These are phyloP conservation scores for Selene dorsalis DNA, from an alignment of 2,797 vertebrate genomes.

Conservation along the genomic window DNA sequence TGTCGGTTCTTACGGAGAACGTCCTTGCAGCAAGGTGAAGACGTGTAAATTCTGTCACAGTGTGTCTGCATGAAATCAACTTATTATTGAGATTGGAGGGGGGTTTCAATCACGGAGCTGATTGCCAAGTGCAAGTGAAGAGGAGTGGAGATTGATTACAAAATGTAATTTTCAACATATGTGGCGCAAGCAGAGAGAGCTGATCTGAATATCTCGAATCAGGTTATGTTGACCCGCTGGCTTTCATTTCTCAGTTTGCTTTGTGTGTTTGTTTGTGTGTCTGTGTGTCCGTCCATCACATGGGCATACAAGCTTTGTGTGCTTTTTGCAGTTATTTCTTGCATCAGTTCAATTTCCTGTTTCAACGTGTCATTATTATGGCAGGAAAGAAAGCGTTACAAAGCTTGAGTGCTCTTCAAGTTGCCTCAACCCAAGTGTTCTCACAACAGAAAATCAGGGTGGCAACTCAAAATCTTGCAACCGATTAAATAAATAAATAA, in stretches of 20 bases:
- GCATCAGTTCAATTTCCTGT: conserved; percentile 41
- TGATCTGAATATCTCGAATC: conserved; percentile 53
- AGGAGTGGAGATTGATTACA: conserved; percentile 43
- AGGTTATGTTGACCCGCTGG: conserved; percentile 32
- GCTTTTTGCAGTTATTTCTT: conserved; percentile 21
- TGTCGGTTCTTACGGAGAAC: conserved; percentile 6
- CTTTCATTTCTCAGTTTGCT: conserved; percentile 43
- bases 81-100: conserved; percentile 56
- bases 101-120: conserved; percentile 34
- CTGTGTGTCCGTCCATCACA: neutral
- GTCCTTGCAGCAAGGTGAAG: conserved; percentile 72
- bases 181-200: conserved; percentile 12
- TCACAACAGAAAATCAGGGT: neutral
- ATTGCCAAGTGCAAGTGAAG: conserved; percentile 54
- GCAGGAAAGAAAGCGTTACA: conserved; percentile 5
- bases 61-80: conserved; percentile 53
- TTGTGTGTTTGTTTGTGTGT: neutral
- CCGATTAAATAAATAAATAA: too few relatives aligned
- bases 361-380: conserved; percentile 19
- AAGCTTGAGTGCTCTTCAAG: neutral
- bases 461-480: neutral
- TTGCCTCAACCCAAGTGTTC: neutral
- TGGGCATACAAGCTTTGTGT: neutral
- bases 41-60: conserved; percentile 54
- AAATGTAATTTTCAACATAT: conserved; percentile 43